A percentile compares a stretch with the other conserved stretches of the same genome.
phyloP scores from a whole-genome alignment of 2,113 vertebrate species.

The Actinemys pallida region DNA sequence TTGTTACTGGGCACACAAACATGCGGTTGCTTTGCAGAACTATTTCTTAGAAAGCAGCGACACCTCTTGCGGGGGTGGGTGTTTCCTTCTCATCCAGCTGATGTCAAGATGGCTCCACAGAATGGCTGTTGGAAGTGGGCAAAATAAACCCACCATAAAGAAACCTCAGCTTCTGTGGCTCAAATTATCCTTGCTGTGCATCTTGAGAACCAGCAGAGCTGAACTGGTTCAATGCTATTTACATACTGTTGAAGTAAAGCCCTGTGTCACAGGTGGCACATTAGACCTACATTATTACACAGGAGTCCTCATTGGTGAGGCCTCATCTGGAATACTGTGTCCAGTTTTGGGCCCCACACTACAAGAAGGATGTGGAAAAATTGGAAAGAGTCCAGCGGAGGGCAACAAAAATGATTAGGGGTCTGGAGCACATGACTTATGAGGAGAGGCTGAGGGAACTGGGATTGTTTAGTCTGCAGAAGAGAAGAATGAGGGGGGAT shows the following conservation, averaged over 20 bases:
- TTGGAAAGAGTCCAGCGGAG: too few species aligned
- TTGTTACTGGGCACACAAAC: not conserved
- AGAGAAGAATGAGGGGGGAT: too few species aligned
- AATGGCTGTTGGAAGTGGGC: not conserved
- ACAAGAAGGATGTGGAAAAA: too few species aligned
- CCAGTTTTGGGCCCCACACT: too few species aligned
- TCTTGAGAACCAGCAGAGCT: not conserved
- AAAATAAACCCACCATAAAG: slow-evolving; percentile 3
- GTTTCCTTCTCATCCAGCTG: not conserved
- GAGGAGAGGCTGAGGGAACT: too few species aligned
- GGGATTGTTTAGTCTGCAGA: too few species aligned
- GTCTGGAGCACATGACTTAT: too few species aligned
- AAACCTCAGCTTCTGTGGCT: not conserved
- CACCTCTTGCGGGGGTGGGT: not conserved
- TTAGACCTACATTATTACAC: not conserved
- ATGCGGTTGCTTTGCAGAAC: not conserved
- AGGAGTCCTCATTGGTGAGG: not conserved
- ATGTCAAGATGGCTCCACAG: not conserved
- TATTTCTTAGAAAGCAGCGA: not conserved
- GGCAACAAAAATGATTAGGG: too few species aligned
- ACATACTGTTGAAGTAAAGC: not conserved
- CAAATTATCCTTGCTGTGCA: not conserved
- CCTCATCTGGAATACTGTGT: too few species aligned
- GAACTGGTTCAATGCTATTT: not conserved
- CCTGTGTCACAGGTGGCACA: not conserved